Base-by-base conservation (phyloP, 2,888 invertebrate species). In the Aleiodes leptofemur region DNA sequence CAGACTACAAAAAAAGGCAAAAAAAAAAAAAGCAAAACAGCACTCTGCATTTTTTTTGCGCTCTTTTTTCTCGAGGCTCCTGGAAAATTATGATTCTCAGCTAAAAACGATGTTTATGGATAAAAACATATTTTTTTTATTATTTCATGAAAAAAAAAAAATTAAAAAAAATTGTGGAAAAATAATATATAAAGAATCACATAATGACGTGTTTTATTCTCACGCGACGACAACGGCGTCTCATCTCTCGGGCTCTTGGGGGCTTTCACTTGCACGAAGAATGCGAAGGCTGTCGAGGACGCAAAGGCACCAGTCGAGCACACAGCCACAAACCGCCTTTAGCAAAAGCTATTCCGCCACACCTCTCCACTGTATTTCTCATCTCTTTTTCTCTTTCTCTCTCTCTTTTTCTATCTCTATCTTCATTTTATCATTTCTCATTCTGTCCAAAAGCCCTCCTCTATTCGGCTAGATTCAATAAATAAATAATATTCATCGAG, bases 231-330 rank as follows among this genome's bases (percentile, higher is more conserved):
- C 74, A 71, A 68, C 66, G 71, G 71, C 72, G 72, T 76, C 72
- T 76, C 75, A 72, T 76, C 72, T 75, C 71, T 68, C 34, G 56
- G 56, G 69, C 80, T 82, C 57, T 23, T 23, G 23, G 23, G 72
- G 61, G 69, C 74, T 77, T 73, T 73, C 77, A 72, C 74, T 69
- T 73, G 70, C 75, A 75, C 77, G 53, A 87, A 86, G 86, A 86
- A 86, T 87, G 86, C 84, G 87, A 87, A 87, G 87, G 87, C 86
- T 87, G 85, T 79, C 72, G 75, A 76, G 75, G 75, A 76, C 75
- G 43, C 43, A 72, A 76, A 68, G 64, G 75, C 68, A 75, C 66
- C 71, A 75, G 75, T 66, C 68, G 57, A 53, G 51, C 51, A 71
- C 69, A 55, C 70, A 66, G 75, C 75, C 75, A 75, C 71, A 64